Conservation (phyloP, 2,797 vertebrate species). For the Gymnothorax javanicus region DNA sequence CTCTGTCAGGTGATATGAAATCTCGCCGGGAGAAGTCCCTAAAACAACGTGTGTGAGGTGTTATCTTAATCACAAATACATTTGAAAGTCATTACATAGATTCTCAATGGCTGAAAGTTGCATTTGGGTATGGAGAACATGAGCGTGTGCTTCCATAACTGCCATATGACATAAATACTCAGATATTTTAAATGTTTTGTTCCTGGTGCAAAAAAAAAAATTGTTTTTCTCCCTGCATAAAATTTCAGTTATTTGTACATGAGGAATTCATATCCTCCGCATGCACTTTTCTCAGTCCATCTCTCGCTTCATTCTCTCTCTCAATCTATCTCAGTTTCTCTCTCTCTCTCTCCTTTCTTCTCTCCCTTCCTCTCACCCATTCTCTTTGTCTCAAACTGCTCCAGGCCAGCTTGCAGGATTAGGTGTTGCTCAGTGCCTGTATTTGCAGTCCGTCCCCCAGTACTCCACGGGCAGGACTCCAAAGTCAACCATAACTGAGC, state of each 20-base stretch:
- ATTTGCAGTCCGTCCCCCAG: constrained; percentile 10
- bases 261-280: no score
- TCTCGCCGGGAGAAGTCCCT: not conserved
- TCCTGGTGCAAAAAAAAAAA: not conserved
- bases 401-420: constrained; percentile 44
- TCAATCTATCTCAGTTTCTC: constrained; percentile 20
- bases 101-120: not conserved
- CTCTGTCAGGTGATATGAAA: not conserved
- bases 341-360: not conserved
- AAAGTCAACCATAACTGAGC: not conserved
- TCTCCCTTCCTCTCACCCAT: not conserved
- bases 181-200: not conserved
- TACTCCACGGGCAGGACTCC: not conserved
- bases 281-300: not conserved
- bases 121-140: not conserved
- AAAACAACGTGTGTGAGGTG: not conserved
- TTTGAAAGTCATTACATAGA: not conserved
- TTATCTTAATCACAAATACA: not conserved
- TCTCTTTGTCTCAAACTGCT: constrained; percentile 26
- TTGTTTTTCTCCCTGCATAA: not conserved
- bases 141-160: not conserved
- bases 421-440: constrained; percentile 45
- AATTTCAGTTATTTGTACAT: not conserved
- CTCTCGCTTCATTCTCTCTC: not conserved
- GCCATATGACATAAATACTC: not conserved